Evolutionary conservation across 64 coral and sea anemone species (phyloP), one percentile per base, ranked within the genome.

Genomic region (Trachythela sp.): DNA sequence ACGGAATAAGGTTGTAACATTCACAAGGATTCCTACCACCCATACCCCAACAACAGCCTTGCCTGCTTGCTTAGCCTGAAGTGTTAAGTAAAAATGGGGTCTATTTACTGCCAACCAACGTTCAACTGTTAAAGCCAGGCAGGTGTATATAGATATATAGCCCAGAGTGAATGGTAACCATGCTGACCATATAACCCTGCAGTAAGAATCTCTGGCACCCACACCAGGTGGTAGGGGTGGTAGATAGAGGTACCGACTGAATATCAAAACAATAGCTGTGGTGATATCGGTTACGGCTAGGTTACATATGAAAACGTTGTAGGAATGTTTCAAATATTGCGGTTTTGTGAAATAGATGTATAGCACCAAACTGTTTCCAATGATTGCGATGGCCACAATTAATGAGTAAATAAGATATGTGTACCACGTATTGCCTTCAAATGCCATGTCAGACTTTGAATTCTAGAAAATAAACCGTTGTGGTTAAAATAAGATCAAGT

Each of bases 381-480:
- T 35, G 8, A 80, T 15, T 39, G 75, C 30, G 20, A 39, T 36
- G 13, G 20, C 35, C 3, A 39, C 75, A 39, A 80, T 80, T 8
- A 80, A 9, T 36, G 75, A 80, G 75, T 37, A 80, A 17, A 80
- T 30, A 39, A 80, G 75, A 36, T 36, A 80, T 2, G 75, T 80
- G 33, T 39, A 80, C 75, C 75, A 80, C 75, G 75, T 80, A 8
- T 80, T 80, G 37, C 75, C 75, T 36, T 80, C 75, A 30, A 80
- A 80, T 80, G 30, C 75, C 75, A 80, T 80, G 20, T 64, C 3
- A 7, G 56, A 45, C 11, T 45, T 45, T 45, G 4, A 45, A 45
- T n/a, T n/a, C 42, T 45, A 45, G 4, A 45, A 45, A 45, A 45
- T 11, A 45, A 45, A 45, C 42, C 42, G 11, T 45, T 45, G 42